phyloP scores from a whole-genome alignment of 1,140 invertebrate genomes.

The Diorhabda sublineata region DNA sequence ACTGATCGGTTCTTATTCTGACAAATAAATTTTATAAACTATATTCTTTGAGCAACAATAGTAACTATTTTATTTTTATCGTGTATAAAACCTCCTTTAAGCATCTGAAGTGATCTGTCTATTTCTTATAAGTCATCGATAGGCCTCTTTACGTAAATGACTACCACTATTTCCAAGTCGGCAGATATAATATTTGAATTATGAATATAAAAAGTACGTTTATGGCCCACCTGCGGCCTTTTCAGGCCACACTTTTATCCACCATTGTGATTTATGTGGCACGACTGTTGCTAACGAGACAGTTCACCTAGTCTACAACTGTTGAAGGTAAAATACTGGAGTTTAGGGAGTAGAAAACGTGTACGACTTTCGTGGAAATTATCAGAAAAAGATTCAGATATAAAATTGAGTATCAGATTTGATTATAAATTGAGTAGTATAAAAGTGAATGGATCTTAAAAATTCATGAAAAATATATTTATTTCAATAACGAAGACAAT shows the following conservation, averaged over 20 bases:
- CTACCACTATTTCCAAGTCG: conserved; percentile 14
- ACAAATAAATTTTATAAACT: too few species aligned
- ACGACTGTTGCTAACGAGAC: conserved; percentile 39
- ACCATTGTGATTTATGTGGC: conserved; percentile 38
- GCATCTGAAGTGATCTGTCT: too few species aligned
- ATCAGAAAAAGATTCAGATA: not conserved
- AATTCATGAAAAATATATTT: too few species aligned
- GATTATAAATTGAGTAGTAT: too few species aligned
- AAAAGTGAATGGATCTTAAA: too few species aligned
- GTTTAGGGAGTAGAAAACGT: not conserved
- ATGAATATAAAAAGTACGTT: conserved; percentile 39
- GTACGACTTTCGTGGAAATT: not conserved
- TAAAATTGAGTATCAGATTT: not conserved
- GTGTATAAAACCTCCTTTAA: too few species aligned
- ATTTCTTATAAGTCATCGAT: not conserved
- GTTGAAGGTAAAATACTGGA: conserved; percentile 32
- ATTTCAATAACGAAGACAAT: too few species aligned
- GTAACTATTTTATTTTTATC: too few species aligned
- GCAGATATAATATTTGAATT: conserved; percentile 38
- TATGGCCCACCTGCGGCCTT: conserved; percentile 43
- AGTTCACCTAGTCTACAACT: conserved; percentile 32
- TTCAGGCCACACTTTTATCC: conserved; percentile 32
- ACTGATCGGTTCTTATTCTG: too few species aligned
- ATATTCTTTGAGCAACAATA: too few species aligned
- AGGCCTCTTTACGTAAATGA: conserved; percentile 26